A percentile compares a stretch with the other conserved stretches of the same genome.
Conservation (phyloP, 2,113 vertebrate genomes). For the Mirounga angustirostris region DNA sequence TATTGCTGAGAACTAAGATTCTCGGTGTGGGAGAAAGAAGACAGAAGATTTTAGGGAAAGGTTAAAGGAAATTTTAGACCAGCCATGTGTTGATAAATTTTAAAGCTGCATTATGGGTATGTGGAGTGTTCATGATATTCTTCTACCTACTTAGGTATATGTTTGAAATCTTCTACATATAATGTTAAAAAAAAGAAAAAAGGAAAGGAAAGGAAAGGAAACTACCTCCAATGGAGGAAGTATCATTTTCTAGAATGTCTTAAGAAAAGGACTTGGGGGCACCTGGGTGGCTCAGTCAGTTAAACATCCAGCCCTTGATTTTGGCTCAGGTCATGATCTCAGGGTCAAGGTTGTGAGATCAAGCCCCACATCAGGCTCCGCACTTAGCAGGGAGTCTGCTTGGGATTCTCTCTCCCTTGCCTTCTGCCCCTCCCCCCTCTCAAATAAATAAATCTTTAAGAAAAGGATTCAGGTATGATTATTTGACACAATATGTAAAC, state of each 20-base stretch:
- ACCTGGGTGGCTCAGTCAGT: background rate
- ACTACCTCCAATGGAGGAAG: background rate
- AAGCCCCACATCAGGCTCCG: background rate
- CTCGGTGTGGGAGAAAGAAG: background rate
- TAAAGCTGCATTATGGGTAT: background rate
- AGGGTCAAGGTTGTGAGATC: background rate
- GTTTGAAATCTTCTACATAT: background rate
- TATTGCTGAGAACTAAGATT: background rate
- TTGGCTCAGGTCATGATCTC: background rate
- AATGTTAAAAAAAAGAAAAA: background rate
- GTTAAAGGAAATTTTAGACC: background rate
- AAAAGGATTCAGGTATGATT: background rate
- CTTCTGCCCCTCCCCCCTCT: background rate
- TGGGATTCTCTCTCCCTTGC: background rate
- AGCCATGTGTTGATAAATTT: background rate
- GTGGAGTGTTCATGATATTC: background rate
- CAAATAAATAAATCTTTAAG: background rate
- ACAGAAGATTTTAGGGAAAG: background rate
- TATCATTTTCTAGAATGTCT: background rate
- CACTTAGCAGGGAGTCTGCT: background rate
- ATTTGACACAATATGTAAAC: background rate
- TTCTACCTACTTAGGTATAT: background rate
- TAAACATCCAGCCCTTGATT: background rate
- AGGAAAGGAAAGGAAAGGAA: background rate
- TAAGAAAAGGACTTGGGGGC: background rate